phyloP scores from a whole-genome alignment of 2,888 invertebrate species.

The Asteroscopus sphinx region DNA sequence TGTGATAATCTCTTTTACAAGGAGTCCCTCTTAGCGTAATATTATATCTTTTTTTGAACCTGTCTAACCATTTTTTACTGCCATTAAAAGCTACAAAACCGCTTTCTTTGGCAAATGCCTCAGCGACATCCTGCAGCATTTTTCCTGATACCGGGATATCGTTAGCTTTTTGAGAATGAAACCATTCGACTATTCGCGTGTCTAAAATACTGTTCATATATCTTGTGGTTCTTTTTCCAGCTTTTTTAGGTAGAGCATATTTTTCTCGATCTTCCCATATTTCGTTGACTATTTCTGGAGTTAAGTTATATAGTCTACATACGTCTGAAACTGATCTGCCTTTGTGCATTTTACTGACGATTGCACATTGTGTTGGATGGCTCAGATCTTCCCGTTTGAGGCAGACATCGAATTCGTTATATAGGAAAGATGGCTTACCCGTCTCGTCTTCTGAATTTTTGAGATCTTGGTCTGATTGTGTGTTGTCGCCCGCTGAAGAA shows the following conservation, averaged over 20 bases:
- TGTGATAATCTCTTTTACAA: conserved; percentile 56
- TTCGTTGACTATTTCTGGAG: conserved; percentile 65
- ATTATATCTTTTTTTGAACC: conserved; percentile 69
- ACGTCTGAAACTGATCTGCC: conserved; percentile 66
- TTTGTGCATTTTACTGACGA: conserved; percentile 71
- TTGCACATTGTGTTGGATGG: conserved; percentile 64
- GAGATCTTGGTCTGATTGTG: conserved; percentile 52
- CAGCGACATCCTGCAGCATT: conserved; percentile 68
- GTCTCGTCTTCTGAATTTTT: conserved; percentile 44
- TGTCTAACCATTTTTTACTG: conserved; percentile 71
- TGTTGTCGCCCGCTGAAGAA: conserved; percentile 45
- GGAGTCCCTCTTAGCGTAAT: conserved; percentile 61
- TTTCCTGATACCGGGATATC: conserved; percentile 65
- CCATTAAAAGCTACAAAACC: conserved; percentile 71
- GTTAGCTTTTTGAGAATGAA: conserved; percentile 57
- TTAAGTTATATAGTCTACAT: conserved; percentile 64
- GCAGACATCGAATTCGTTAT: conserved; percentile 23
- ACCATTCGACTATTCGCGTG: conserved; percentile 65
- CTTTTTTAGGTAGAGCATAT: conserved; percentile 61
- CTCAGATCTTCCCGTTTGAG: conserved; percentile 59
- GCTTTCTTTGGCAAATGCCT: conserved; percentile 66
- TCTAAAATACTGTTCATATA: conserved; percentile 68
- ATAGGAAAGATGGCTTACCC: conserved; percentile 35
- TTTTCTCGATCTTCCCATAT: conserved; percentile 71
- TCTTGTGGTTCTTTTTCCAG: conserved; percentile 54